Conservation (phyloP, 2,888 invertebrate genomes). For the Eristalis pertinax region DNA sequence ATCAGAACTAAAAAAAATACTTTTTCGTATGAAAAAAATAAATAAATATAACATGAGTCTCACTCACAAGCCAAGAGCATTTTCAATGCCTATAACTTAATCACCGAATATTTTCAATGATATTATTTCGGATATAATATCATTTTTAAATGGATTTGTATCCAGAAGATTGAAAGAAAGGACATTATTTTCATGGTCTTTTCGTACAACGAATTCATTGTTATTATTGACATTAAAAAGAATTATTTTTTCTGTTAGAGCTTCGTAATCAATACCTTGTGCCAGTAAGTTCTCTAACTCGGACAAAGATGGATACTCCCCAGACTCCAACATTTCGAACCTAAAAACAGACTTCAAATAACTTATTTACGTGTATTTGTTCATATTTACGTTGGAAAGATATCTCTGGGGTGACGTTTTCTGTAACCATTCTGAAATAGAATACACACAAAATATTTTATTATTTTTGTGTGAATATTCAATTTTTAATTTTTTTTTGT, state of each 20-base stretch:
- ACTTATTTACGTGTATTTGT: not conserved
- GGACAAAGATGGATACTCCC: constrained; percentile 76
- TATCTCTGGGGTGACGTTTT: constrained; percentile 74
- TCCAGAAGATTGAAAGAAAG: constrained; percentile 65
- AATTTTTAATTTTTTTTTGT: not conserved
- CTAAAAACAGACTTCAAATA: constrained; percentile 62
- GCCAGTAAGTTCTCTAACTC: constrained; percentile 74
- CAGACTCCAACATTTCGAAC: constrained; percentile 77
- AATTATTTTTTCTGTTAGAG: constrained; percentile 51
- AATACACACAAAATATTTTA: not conserved
- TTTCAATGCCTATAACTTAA: not conserved
- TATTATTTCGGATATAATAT: constrained; percentile 73
- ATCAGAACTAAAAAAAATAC: too few species aligned
- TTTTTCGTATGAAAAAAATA: too few species aligned
- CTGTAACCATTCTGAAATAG: constrained; percentile 73
- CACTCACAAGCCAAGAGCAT: not conserved
- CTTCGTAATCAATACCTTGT: constrained; percentile 75
- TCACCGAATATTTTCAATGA: constrained; percentile 59
- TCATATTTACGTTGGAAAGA: constrained; percentile 76
- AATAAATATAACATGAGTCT: not conserved
- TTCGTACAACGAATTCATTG: not conserved
- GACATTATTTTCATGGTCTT: constrained; percentile 20
- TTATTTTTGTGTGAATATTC: not conserved
- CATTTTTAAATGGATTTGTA: constrained; percentile 74
- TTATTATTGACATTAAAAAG: constrained; percentile 30